Evolutionary conservation across 2,797 vertebrate genomes (phyloP).

Genomic region (Myotis myotis): DNA sequence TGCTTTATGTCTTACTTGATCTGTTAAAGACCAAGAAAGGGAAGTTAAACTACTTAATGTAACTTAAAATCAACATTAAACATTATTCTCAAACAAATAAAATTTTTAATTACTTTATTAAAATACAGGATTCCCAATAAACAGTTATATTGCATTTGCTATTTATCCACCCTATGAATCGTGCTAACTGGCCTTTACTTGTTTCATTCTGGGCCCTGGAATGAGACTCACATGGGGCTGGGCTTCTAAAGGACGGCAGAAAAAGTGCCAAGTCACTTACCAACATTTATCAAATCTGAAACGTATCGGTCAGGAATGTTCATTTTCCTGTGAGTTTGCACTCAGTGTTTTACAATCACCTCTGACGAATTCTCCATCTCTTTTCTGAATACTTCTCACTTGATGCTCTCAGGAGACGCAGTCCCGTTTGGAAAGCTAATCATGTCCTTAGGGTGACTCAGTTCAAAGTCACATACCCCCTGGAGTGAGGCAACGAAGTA

Average conservation of each 20-base stretch:
- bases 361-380: background rate
- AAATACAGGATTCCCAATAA: background rate
- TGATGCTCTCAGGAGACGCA: background rate
- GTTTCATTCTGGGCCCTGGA: background rate
- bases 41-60: background rate
- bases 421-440: slow-evolving; percentile 16
- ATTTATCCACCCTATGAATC: background rate
- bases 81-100: slow-evolving; percentile 5
- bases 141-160: background rate
- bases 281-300: background rate
- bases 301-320: background rate
- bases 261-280: background rate
- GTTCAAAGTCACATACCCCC: slow-evolving; percentile 17
- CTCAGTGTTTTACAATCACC: background rate
- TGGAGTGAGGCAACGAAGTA: background rate
- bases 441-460: background rate
- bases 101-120: background rate
- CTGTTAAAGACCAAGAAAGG: background rate
- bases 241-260: background rate
- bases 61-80: slow-evolving; percentile 44
- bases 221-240: background rate
- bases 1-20: background rate
- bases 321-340: background rate
- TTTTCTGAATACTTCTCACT: background rate
- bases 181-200: background rate